Conservation (phyloP, 1,140 invertebrate species). For the Drosophila gunungcola region DNA sequence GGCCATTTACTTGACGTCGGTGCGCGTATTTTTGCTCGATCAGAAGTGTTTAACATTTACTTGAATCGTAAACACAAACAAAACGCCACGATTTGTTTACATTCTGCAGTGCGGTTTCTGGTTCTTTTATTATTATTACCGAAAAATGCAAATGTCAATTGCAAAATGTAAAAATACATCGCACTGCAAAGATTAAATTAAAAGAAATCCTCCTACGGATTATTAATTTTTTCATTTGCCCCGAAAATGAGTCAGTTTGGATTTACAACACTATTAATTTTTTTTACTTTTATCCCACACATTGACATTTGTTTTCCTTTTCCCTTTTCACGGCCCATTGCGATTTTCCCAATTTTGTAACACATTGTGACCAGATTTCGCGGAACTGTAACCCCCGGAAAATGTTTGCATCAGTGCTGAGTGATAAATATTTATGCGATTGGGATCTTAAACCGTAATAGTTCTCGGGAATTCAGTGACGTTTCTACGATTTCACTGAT, state of each 20-base stretch:
- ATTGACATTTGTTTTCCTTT: conserved; percentile 48
- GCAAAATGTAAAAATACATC: conserved; percentile 8
- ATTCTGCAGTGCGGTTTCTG: conserved; percentile 25
- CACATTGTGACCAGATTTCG: conserved; percentile 79
- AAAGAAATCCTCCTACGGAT: conserved; percentile 1
- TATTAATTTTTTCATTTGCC: conserved; percentile 7
- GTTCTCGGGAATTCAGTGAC: conserved; percentile 18
- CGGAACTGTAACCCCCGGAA: conserved; percentile 45
- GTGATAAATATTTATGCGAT: conserved; percentile 23
- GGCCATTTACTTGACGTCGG: conserved; percentile 47
- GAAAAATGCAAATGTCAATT: conserved; percentile 58
- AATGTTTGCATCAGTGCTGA: conserved; percentile 34
- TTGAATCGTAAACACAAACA: conserved; percentile 39
- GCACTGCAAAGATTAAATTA: neutral
- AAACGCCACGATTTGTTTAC: conserved; percentile 44
- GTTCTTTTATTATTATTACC: conserved; percentile 35
- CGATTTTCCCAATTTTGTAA: conserved; percentile 55
- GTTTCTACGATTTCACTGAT: conserved; percentile 14
- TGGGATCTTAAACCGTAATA: conserved; percentile 20
- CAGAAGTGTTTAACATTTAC: conserved; percentile 61
- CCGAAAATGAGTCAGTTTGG: conserved; percentile 36
- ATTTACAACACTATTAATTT: neutral
- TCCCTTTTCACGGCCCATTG: conserved; percentile 48
- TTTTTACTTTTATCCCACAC: conserved; percentile 17
- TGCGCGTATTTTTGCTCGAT: conserved; percentile 42